Percentiles rank a stretch among this genome's conserved stretches.
Evolutionary conservation across 2,797 vertebrate species (phyloP).

Genomic region (Cryptoblepharus egeriae): DNA sequence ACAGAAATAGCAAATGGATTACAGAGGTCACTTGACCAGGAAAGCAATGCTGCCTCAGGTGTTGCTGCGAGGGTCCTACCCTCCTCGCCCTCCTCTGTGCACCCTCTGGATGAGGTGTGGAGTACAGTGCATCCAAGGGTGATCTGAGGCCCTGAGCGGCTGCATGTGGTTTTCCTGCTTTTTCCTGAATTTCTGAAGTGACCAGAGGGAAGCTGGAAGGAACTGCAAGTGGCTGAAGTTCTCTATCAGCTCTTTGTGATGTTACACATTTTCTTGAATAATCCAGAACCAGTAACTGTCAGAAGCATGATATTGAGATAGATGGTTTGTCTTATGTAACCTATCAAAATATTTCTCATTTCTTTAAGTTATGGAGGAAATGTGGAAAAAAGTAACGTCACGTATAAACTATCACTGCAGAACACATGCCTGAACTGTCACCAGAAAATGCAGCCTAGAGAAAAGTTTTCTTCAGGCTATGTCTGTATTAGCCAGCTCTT

Average conservation of each 20-base stretch:
- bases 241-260: neutral
- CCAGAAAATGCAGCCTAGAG: neutral
- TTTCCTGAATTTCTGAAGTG: too few relatives aligned
- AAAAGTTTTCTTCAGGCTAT: neutral
- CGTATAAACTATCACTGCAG: neutral
- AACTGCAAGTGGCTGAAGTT: neutral
- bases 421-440: neutral
- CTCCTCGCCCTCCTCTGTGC: too few relatives aligned
- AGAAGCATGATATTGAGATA: neutral
- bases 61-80: too few relatives aligned
- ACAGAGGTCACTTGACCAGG: too few relatives aligned
- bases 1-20: too few relatives aligned
- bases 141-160: too few relatives aligned
- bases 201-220: neutral
- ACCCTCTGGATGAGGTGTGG: too few relatives aligned
- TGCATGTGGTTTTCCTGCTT: too few relatives aligned
- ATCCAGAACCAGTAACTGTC: constrained; percentile 10
- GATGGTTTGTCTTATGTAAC: neutral
- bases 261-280: neutral
- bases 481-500: neutral
- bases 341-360: neutral
- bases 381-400: neutral
- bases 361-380: neutral
- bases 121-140: too few relatives aligned
- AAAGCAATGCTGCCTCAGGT: too few relatives aligned